These are phyloP conservation scores for Corydoras maculifer DNA, from an alignment of 2,113 vertebrate species.

Conservation along the genomic window DNA sequence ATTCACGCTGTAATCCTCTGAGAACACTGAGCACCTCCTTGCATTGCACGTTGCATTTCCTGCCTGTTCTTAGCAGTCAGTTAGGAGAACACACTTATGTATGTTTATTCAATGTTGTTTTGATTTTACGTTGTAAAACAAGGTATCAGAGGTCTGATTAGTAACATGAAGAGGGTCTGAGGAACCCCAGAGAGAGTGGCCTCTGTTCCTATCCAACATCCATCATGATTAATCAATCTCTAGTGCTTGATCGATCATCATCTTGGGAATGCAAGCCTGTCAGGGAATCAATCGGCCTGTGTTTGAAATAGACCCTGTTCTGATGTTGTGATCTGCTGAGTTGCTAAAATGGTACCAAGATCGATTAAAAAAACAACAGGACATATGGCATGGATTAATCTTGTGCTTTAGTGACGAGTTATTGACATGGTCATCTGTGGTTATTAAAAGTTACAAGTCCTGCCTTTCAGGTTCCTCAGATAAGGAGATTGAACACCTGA, in stretches of 20 bases:
- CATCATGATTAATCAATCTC: neutral
- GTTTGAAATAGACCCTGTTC: neutral
- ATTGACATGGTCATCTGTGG: neutral
- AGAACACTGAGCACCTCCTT: no score
- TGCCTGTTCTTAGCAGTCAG: no score
- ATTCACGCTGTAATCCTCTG: no score
- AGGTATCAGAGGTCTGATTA: neutral
- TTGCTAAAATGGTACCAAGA: neutral
- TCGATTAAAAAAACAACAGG: neutral
- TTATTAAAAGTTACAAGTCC: constrained; percentile 6
- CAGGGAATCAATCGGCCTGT: neutral
- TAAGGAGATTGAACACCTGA: no score
- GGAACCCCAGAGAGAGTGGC: neutral
- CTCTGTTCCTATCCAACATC: neutral
- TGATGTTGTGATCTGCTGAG: neutral
- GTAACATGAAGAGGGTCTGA: neutral
- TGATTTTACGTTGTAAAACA: neutral
- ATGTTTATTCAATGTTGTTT: no score
- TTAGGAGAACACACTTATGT: no score
- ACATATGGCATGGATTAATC: neutral
- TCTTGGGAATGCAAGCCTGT: neutral
- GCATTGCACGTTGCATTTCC: no score
- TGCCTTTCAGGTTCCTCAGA: constrained; percentile 12
- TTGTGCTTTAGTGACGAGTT: neutral
- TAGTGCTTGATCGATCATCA: neutral